Conservation (phyloP, 2,888 invertebrate species). For the Steinernema hermaphroditum region DNA sequence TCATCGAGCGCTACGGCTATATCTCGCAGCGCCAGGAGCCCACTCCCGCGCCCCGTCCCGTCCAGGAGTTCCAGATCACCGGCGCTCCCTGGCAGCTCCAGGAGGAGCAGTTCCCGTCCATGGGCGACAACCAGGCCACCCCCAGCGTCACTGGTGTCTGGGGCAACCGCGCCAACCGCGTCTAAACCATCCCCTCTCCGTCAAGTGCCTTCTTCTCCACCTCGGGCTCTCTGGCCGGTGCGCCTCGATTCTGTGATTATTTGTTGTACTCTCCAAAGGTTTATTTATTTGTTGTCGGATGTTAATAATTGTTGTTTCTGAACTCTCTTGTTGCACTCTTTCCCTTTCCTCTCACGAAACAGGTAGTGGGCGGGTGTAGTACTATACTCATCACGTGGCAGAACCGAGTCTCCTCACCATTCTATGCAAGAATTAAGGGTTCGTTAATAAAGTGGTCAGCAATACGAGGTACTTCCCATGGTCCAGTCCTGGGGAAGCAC, state of each 20-base stretch:
- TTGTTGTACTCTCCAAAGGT: not conserved
- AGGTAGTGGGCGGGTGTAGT: conserved; percentile 5
- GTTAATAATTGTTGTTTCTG: conserved; percentile 10
- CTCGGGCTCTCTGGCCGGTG: not conserved
- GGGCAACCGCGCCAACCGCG: conserved; percentile 10
- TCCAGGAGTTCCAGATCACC: conserved; percentile 51
- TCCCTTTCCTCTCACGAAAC: not conserved
- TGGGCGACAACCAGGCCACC: conserved; percentile 46
- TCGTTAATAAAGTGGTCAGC: not conserved
- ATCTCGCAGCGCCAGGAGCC: conserved; percentile 35
- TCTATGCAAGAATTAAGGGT: not conserved
- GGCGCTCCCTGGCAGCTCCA: conserved; percentile 67
- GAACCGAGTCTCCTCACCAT: not conserved
- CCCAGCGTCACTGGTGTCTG: not conserved
- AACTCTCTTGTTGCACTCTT: not conserved
- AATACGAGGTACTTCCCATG: no score
- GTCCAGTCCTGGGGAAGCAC: no score
- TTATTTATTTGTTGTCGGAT: conserved; percentile 5
- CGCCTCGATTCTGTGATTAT: not conserved
- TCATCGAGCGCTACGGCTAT: conserved; percentile 32
- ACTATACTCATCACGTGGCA: not conserved
- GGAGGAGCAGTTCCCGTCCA: conserved; percentile 68
- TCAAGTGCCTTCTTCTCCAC: not conserved
- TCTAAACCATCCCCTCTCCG: not conserved
- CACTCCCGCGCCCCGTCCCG: conserved; percentile 29